These are phyloP conservation scores for Scaptomyza polygonia DNA, from an alignment of 2,888 invertebrate genomes.

Conservation along the genomic window DNA sequence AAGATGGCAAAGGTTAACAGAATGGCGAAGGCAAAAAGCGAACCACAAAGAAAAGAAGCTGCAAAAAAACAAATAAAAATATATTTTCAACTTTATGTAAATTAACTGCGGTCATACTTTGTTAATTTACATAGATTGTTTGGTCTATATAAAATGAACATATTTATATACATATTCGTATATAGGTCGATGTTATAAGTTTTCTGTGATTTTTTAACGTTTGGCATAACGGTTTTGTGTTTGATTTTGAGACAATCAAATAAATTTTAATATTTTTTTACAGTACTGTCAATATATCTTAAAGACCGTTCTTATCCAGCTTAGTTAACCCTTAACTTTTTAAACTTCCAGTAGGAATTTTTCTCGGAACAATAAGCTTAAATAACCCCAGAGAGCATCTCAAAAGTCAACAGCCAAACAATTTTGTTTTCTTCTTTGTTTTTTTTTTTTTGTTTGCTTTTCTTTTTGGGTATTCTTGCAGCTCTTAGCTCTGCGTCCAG, in stretches of 20 bases:
- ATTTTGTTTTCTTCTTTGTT: not conserved
- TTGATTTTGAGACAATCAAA: not conserved
- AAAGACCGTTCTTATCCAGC: too few relatives aligned
- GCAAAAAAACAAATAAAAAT: not conserved
- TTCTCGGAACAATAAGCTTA: not conserved
- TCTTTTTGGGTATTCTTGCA: constrained; percentile 16
- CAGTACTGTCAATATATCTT: too few relatives aligned
- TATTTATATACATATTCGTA: not conserved
- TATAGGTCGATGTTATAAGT: not conserved
- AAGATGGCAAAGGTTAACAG: not conserved
- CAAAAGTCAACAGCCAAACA: constrained; percentile 18
- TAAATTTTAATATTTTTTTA: not conserved
- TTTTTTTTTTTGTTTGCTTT: constrained; percentile 21
- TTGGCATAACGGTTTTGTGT: not conserved
- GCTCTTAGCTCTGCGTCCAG: constrained; percentile 7
- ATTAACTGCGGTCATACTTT: constrained; percentile 53
- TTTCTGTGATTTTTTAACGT: not conserved
- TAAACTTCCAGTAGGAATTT: too few relatives aligned
- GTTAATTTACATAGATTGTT: constrained; percentile 42
- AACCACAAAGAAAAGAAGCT: not conserved
- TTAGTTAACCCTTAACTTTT: too few relatives aligned
- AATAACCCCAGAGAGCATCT: constrained; percentile 23
- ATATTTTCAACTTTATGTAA: constrained; percentile 63
- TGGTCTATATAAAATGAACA: constrained; percentile 4
- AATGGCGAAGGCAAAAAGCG: constrained; percentile 2